phyloP scores from a whole-genome alignment of 2,888 invertebrate species.

The Chironomus tentans region DNA sequence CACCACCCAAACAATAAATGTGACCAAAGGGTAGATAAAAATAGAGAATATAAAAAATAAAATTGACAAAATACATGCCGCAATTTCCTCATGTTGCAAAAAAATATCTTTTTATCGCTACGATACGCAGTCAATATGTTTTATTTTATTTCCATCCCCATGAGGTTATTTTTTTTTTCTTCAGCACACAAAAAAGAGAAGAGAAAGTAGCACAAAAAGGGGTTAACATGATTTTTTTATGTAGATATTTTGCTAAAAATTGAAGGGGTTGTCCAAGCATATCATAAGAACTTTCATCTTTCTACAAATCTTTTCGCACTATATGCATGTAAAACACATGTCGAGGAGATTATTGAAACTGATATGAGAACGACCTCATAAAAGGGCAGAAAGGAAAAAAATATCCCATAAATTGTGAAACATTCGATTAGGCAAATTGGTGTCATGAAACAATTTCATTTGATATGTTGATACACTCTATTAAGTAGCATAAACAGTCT shows the following conservation, averaged over 20 bases:
- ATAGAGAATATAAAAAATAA: too few relatives aligned
- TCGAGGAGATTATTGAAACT: neutral
- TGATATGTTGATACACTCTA: constrained; percentile 1
- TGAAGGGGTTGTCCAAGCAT: neutral
- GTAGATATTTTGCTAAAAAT: neutral
- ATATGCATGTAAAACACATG: neutral
- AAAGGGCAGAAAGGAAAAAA: neutral
- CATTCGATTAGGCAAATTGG: constrained; percentile 21
- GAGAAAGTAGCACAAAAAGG: neutral
- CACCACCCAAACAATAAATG: neutral
- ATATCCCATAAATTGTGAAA: neutral
- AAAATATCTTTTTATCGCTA: neutral
- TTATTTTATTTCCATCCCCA: neutral
- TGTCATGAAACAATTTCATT: neutral
- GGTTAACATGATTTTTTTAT: neutral
- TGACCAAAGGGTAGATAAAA: neutral
- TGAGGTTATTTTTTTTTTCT: neutral
- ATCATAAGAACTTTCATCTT: too few relatives aligned
- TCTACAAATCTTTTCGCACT: too few relatives aligned
- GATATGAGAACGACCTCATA: neutral
- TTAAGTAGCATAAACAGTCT: neutral
- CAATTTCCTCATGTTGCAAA: too few relatives aligned
- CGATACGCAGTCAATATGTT: neutral
- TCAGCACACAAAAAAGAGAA: too few relatives aligned
- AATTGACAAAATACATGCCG: too few relatives aligned